phyloP scores from a whole-genome alignment of 1,140 invertebrate genomes.

The Samia ricini region DNA sequence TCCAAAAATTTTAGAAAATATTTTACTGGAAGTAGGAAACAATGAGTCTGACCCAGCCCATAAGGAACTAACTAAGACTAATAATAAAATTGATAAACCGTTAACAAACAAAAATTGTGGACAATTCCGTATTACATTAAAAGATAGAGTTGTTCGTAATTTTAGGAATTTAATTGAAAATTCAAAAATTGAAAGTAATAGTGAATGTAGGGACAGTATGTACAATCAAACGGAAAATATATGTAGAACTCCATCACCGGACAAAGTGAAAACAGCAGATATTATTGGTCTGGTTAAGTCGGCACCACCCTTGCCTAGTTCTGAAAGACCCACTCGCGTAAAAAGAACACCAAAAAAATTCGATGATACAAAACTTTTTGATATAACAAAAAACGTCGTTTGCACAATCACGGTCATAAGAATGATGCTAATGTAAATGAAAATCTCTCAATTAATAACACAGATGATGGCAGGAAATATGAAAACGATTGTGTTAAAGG shows the following conservation, averaged over 20 bases:
- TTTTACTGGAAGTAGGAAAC: slow-evolving; percentile 38
- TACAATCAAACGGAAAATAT: slow-evolving; percentile 31
- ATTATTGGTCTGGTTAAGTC: slow-evolving; percentile 37
- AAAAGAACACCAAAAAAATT: slow-evolving; percentile 73
- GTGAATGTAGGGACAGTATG: slow-evolving; percentile 16
- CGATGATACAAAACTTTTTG: slow-evolving; percentile 46
- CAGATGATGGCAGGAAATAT: not conserved
- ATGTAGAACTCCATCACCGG: slow-evolving; percentile 35
- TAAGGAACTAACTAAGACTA: slow-evolving; percentile 20
- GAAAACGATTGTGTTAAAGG: not conserved
- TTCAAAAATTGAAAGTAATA: slow-evolving; percentile 30
- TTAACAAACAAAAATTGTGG: slow-evolving; percentile 33
- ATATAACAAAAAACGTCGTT: slow-evolving; percentile 44
- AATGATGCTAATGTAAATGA: not conserved
- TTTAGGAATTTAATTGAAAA: slow-evolving; percentile 59
- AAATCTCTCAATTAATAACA: not conserved
- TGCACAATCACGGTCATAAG: slow-evolving; percentile 27
- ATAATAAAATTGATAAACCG: slow-evolving; percentile 20
- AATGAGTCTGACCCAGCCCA: slow-evolving; percentile 19
- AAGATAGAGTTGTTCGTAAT: slow-evolving; percentile 65
- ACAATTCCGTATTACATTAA: slow-evolving; percentile 53
- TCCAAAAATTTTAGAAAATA: slow-evolving; percentile 60
- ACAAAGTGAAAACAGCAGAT: slow-evolving; percentile 19
- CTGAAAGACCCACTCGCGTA: slow-evolving; percentile 58
- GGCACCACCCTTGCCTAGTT: slow-evolving; percentile 43